A percentile compares a stretch with the other conserved stretches of the same genome.
phyloP scores from a whole-genome alignment of 2,888 invertebrate genomes.

The Drosophila mercatorum region DNA sequence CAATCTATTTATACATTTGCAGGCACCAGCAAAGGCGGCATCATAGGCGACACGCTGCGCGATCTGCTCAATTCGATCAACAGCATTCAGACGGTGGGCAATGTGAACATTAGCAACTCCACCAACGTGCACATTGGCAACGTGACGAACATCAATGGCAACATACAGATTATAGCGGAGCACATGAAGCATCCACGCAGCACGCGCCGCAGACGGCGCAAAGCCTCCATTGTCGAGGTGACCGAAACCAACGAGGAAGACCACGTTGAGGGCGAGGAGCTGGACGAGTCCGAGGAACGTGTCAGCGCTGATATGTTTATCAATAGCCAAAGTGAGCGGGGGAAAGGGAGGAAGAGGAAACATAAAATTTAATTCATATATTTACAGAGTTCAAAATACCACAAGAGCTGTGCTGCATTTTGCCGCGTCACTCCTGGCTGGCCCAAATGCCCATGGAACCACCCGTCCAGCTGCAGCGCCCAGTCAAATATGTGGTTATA shows the following conservation, averaged over 20 bases:
- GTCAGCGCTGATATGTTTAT: slow-evolving; percentile 73
- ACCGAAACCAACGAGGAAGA: slow-evolving; percentile 10
- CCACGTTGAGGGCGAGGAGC: slow-evolving; percentile 16
- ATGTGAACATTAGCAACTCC: slow-evolving; percentile 84
- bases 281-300: slow-evolving; percentile 70
- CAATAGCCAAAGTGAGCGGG: slow-evolving; percentile 64
- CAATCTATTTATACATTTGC: not conserved
- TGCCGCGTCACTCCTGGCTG: slow-evolving; percentile 85
- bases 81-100: slow-evolving; percentile 81
- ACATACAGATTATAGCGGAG: slow-evolving; percentile 82
- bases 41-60: slow-evolving; percentile 73
- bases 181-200: slow-evolving; percentile 18
- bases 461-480: slow-evolving; percentile 76
- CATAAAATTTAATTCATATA: not conserved
- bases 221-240: slow-evolving; percentile 15
- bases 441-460: slow-evolving; percentile 85
- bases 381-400: slow-evolving; percentile 72
- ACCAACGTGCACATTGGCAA: slow-evolving; percentile 85
- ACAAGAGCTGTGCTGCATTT: slow-evolving; percentile 72
- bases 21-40: slow-evolving; percentile 51
- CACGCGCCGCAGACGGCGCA: slow-evolving; percentile 34
- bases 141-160: slow-evolving; percentile 85
- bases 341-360: not conserved
- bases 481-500: slow-evolving; percentile 85
- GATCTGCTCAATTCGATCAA: slow-evolving; percentile 79